phyloP scores from a whole-genome alignment of 2,797 vertebrate species.

The Tiaroga cobitis region DNA sequence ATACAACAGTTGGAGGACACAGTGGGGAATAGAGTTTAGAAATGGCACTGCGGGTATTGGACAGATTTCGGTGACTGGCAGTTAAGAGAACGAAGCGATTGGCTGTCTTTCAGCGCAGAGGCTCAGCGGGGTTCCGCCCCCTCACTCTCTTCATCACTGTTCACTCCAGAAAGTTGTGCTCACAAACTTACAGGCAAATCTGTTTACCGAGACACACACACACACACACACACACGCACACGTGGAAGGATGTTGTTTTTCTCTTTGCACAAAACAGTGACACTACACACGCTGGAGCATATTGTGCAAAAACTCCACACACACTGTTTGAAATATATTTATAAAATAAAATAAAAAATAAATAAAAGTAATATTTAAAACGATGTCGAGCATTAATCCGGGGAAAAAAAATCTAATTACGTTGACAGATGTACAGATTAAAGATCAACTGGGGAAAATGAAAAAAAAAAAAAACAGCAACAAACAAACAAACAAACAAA shows the following conservation, averaged over 20 bases:
- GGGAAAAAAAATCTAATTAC: too few species aligned
- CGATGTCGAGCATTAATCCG: neutral
- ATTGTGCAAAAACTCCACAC: neutral
- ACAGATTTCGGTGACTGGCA: constrained; percentile 96
- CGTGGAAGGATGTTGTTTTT: constrained; percentile 57
- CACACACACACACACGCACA: constrained; percentile 56
- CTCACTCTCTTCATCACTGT: constrained; percentile 80
- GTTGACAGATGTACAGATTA: neutral
- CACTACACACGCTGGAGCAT: constrained; percentile 17
- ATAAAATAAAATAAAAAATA: neutral
- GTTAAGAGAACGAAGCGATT: constrained; percentile 91
- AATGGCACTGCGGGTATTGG: constrained; percentile 97
- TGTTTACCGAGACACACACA: constrained; percentile 68
- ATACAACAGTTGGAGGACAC: constrained; percentile 93
- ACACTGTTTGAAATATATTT: neutral
- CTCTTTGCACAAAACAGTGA: constrained; percentile 21
- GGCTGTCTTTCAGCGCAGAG: constrained; percentile 93
- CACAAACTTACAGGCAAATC: constrained; percentile 81
- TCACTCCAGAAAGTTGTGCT: constrained; percentile 85
- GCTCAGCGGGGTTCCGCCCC: constrained; percentile 94
- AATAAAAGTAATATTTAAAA: neutral
- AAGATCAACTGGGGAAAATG: neutral
- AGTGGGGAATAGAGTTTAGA: constrained; percentile 93
- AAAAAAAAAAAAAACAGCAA: neutral
- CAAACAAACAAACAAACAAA: neutral